Evolutionary conservation across 2,888 invertebrate species (phyloP).

Genomic region (Xanthorhoe designata): DNA sequence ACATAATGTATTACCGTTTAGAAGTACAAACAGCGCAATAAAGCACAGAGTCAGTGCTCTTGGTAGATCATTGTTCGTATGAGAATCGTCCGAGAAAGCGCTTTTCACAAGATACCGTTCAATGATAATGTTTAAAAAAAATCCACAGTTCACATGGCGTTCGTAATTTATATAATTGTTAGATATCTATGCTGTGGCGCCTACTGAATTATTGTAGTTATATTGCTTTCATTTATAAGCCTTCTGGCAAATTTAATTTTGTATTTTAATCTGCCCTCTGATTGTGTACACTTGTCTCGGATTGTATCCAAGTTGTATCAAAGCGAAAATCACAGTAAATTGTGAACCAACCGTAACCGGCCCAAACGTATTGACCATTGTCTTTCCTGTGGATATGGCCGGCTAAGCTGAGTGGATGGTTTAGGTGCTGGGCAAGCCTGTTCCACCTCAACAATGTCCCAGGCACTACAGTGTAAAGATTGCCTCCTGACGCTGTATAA

Average conservation of each 20-base stretch:
- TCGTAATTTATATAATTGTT: constrained; percentile 56
- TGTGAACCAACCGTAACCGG: no score
- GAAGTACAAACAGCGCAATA: constrained; percentile 32
- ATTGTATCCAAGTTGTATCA: no score
- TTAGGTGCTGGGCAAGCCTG: no score
- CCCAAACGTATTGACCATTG: no score
- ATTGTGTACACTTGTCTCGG: no score
- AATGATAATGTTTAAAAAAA: constrained; percentile 60
- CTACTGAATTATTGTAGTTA: constrained; percentile 16
- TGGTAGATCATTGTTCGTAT: constrained; percentile 73
- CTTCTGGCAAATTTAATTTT: neutral
- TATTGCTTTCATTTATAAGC: constrained; percentile 8
- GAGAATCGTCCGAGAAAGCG: constrained; percentile 79
- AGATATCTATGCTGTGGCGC: constrained; percentile 46
- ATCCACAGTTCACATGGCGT: constrained; percentile 54
- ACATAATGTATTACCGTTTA: constrained; percentile 12
- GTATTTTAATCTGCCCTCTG: no score
- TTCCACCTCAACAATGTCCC: no score
- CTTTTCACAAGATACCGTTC: constrained; percentile 68
- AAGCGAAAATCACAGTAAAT: no score
- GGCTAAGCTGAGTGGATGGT: no score
- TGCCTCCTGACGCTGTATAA: no score
- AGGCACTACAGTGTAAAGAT: no score
- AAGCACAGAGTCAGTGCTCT: constrained; percentile 58
- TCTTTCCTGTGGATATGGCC: no score